A percentile compares a stretch with the other conserved stretches of the same genome.
These are phyloP conservation scores for Nemotelus pantherinus DNA, from an alignment of 2,888 invertebrate genomes.

Conservation along the genomic window DNA sequence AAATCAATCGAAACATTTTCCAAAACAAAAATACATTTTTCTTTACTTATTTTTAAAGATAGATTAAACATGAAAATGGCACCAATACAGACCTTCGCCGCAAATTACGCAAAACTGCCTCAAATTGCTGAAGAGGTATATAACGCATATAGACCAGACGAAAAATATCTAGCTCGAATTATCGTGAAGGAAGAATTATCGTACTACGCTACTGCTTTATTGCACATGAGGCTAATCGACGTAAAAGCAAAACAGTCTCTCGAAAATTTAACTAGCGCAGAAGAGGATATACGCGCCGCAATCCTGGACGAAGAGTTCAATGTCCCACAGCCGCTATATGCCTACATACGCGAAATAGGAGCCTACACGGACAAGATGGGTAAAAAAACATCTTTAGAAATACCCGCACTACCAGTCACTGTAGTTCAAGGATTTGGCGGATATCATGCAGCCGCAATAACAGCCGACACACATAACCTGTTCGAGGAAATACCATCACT, in stretches of 20 bases:
- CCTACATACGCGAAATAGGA: background rate
- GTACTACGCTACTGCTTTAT: background rate
- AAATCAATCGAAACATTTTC: too few species aligned
- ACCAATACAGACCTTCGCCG: too few species aligned
- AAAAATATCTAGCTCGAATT: background rate
- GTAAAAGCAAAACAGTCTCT: background rate
- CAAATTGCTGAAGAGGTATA: too few species aligned
- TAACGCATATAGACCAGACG: background rate
- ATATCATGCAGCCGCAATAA: background rate
- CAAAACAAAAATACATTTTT: too few species aligned
- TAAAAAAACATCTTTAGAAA: background rate
- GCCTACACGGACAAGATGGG: constrained; percentile 20
- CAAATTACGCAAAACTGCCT: too few species aligned
- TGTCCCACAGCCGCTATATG: background rate
- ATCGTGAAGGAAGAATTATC: background rate
- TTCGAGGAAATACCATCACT: constrained; percentile 16
- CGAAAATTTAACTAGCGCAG: background rate
- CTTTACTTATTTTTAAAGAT: too few species aligned
- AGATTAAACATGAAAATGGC: too few species aligned
- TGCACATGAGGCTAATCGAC: background rate
- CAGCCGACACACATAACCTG: background rate
- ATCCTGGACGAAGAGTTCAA: background rate
- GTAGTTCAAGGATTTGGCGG: background rate
- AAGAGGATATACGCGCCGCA: background rate
- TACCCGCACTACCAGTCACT: background rate